Base-by-base conservation (phyloP, 2,113 vertebrate genomes). In the Sminthopsis crassicaudata region DNA sequence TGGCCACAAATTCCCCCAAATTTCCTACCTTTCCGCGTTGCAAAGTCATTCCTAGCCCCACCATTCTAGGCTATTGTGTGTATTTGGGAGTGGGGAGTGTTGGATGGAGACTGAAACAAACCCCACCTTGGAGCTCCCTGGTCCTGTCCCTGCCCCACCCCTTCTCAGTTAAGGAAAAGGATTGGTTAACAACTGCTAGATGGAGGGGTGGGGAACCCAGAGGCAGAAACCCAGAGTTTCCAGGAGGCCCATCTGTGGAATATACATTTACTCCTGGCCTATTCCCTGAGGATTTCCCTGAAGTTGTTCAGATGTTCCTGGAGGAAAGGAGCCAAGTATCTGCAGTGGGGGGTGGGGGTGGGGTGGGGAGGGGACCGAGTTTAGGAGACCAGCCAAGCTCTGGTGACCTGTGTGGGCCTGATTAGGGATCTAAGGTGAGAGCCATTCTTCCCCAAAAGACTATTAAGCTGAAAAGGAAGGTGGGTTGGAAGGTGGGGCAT, bases 231-330 rank as follows among this genome's bases (percentile, higher is more conserved):
- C 60, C 60, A 84, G 67, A 84, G 67, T 84, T 84, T 84, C n/a
- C 67, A n/a, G n/a, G 67, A 84, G 67, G 67, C 67, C 67, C 67
- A 84, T 84, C 67, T 84, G 67, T 42, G 67, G 67, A 42, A 42
- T 84, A 84, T 84, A 84, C 67, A 84, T 84, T 84, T n/a, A 84
- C 67, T 84, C 67, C 67, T 84, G n/a, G 67, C n/a, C n/a, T n/a
- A 84, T 84, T 84, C 67, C 67, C 67, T 84, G 23, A 84, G 67
- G 67, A 84, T 84, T 84, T 84, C 67, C 67, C 67, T 84, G 67
- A 84, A 84, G n/a, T 84, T 84, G 67, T 84, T 84, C 67, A 48
- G 92, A 57, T 24, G 93, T n/a, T 60, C 54, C 46, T 53, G 14
- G 57, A 90, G 22, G 1, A 55, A 7, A 95, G 88, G 46, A 90